Conservation (phyloP, 2,113 vertebrate genomes). For the Ceyx melanurus region DNA sequence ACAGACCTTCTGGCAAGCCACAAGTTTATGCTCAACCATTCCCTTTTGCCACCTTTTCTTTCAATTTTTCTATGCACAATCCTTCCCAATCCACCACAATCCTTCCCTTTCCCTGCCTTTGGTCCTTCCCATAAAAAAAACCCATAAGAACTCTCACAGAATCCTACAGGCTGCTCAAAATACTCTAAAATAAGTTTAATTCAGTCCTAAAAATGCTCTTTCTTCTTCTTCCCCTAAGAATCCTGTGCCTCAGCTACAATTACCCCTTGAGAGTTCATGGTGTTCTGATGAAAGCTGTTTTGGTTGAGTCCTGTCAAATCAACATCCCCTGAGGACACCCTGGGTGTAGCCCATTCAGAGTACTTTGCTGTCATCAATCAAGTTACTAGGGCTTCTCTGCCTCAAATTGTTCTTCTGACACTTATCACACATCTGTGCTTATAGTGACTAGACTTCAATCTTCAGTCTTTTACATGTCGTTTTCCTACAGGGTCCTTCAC, state of each 20-base stretch:
- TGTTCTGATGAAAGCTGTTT: neutral
- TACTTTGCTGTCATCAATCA: neutral
- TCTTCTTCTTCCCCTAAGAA: neutral
- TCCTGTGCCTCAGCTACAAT: neutral
- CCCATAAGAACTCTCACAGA: neutral
- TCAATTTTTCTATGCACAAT: neutral
- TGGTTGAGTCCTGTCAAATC: neutral
- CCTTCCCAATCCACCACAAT: neutral
- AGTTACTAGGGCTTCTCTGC: neutral
- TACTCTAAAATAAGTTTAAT: neutral
- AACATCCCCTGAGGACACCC: neutral
- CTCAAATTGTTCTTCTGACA: neutral
- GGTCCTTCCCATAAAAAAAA: neutral
- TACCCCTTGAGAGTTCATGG: neutral
- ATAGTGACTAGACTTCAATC: neutral
- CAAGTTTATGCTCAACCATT: neutral
- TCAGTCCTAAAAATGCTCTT: neutral
- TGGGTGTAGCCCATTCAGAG: neutral
- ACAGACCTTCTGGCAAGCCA: neutral
- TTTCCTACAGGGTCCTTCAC: conserved; percentile 63
- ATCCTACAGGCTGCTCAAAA: neutral
- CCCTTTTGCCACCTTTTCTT: neutral
- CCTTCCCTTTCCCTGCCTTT: neutral
- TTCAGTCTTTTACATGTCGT: neutral
- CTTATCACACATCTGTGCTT: neutral